Base-by-base conservation (phyloP, 1,140 invertebrate species). In the Lepidostoma basale region DNA sequence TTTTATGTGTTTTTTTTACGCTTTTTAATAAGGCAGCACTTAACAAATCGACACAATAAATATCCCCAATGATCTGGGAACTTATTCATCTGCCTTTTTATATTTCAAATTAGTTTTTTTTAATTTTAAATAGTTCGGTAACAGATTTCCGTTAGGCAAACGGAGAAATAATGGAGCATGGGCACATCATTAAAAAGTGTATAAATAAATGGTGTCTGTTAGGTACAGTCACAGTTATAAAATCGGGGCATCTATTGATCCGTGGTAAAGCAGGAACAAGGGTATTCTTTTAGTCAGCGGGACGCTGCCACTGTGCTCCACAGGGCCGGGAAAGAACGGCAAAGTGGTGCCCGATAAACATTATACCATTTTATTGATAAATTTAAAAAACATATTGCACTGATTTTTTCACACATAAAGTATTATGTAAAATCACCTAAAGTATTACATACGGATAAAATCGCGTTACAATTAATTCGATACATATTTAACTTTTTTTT, bases 101-200 rank as follows among this genome's bases (percentile, higher is more conserved):
- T 44, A 56, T 40, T 65, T 54, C 14, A 23, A 66, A 66, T 66
- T 44, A 44, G 36, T 25, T 65, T 28, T 45, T 33, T 26, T 22
- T 64, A 52, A 58, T 56, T 44, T 66, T 9, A 16, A n/a, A n/a
- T n/a, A n/a, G n/a, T n/a, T n/a, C n/a, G n/a, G n/a, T n/a, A n/a
- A n/a, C n/a, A 26, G 64, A 66, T 42, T 66, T 66, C 62, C 62
- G 62, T 65, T 65, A 65, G 62, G 30, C 47, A 65, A 52, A 65
- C 45, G 62, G 40, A 54, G 26, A 58, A 65, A 56, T 58, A 58
- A 42, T 56, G 64, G 58, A 65, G 49, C 62, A 47, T 45, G 49
- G 47, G 33, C 25, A 47, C 33, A 58, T 44, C 36, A 45, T 58
- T 18, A 62, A 62, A 62, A 62, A 62, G 42, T 47, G 39, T 33